Conservation (phyloP, 2,888 invertebrate species). For the Rotaria macrura region DNA sequence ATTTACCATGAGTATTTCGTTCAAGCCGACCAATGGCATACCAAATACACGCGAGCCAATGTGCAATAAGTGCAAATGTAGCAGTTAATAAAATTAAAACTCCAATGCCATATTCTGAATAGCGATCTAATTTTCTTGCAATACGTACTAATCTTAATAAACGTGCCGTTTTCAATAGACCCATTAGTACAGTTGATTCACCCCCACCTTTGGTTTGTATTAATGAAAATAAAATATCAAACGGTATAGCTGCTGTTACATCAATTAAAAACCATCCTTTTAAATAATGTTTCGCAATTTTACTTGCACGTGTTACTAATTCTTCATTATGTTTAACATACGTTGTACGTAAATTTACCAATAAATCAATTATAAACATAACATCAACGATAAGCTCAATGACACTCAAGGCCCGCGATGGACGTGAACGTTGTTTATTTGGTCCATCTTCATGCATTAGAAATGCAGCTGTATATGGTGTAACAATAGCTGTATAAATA, state of each 20-base stretch:
- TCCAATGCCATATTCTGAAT: slow-evolving; percentile 96
- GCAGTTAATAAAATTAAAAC: slow-evolving; percentile 83
- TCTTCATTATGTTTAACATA: slow-evolving; percentile 94
- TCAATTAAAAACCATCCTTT: slow-evolving; percentile 98
- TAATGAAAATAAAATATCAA: slow-evolving; percentile 72
- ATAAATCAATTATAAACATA: slow-evolving; percentile 95
- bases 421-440: neutral
- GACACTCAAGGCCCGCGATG: slow-evolving; percentile 51
- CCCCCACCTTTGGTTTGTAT: slow-evolving; percentile 3
- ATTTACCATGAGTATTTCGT: slow-evolving; percentile 26
- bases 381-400: slow-evolving; percentile 73
- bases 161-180: slow-evolving; percentile 88
- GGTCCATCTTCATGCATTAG: slow-evolving; percentile 65
- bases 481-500: slow-evolving; percentile 97
- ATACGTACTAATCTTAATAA: slow-evolving; percentile 85
- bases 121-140: slow-evolving; percentile 90
- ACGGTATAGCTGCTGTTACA: slow-evolving; percentile 94
- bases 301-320: slow-evolving; percentile 88
- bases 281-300: slow-evolving; percentile 93
- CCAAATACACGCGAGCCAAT: slow-evolving; percentile 66
- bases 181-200: slow-evolving; percentile 57
- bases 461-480: slow-evolving; percentile 95
- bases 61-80: slow-evolving; percentile 91
- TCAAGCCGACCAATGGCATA: slow-evolving; percentile 93
- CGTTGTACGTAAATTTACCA: slow-evolving; percentile 97